Percentiles rank a stretch among this genome's conserved stretches.
These are phyloP conservation scores for Sinella curviseta DNA, from an alignment of 1,140 invertebrate species.

Conservation along the genomic window DNA sequence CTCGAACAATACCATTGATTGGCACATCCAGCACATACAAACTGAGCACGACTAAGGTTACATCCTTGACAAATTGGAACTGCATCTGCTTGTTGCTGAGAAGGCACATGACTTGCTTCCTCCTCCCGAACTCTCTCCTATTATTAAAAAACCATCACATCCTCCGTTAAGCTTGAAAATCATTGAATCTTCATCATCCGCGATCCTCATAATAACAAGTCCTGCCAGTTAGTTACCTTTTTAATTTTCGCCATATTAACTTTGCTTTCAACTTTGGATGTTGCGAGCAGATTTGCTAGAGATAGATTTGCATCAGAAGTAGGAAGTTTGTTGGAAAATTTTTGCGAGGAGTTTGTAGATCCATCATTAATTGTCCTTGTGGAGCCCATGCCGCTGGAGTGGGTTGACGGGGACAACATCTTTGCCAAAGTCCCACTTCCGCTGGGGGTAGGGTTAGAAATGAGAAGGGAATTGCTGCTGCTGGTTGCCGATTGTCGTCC, in stretches of 20 bases:
- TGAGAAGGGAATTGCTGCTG: not conserved
- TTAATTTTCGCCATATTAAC: not conserved
- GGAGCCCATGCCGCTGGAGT: not conserved
- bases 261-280: constrained; percentile 60
- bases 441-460: not conserved
- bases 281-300: constrained; percentile 63
- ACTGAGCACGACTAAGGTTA: constrained; percentile 72
- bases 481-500: not conserved
- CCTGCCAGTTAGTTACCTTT: not conserved
- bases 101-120: constrained; percentile 15
- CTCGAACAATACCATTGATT: constrained; percentile 88
- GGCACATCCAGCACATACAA: constrained; percentile 80
- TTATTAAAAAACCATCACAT: not conserved
- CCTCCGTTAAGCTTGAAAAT: not conserved
- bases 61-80: constrained; percentile 78
- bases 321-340: constrained; percentile 23
- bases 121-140: constrained; percentile 19
- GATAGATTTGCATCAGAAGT: constrained; percentile 54
- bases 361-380: not conserved
- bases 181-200: not conserved
- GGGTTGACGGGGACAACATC: constrained; percentile 32
- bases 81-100: constrained; percentile 27
- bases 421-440: constrained; percentile 39
- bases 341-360: constrained; percentile 16
- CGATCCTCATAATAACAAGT: too few species aligned